phyloP scores from a whole-genome alignment of 2,113 vertebrate species.

The Paradisaea rubra region DNA sequence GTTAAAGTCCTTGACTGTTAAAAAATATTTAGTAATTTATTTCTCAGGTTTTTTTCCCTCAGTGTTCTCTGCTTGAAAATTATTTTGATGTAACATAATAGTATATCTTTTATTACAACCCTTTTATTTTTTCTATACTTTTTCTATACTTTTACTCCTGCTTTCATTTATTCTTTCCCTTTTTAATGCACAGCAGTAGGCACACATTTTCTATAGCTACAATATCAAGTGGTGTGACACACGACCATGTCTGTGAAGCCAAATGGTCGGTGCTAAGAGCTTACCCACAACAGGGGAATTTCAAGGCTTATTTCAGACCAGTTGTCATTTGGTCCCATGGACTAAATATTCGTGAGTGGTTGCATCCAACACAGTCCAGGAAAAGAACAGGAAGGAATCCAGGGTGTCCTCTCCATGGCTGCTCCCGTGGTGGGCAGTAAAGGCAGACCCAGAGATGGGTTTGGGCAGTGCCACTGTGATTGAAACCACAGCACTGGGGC shows the following conservation, averaged over 20 bases:
- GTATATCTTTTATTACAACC: not conserved
- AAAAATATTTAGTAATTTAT: not conserved
- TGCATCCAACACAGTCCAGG: not conserved
- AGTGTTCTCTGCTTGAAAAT: not conserved
- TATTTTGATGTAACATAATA: not conserved
- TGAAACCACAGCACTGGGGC: not conserved
- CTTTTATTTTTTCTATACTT: not conserved
- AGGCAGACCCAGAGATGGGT: not conserved
- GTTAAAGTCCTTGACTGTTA: not conserved
- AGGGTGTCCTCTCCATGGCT: not conserved
- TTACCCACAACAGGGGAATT: not conserved
- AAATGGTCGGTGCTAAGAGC: not conserved
- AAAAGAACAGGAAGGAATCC: not conserved
- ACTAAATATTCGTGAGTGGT: not conserved
- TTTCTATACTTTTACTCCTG: not conserved
- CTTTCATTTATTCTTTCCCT: not conserved
- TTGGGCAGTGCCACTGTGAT: not conserved
- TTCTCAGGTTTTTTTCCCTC: not conserved
- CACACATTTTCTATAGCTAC: not conserved
- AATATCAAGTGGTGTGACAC: not conserved
- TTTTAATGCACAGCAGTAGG: not conserved
- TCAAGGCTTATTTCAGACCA: not conserved
- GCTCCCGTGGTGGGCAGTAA: not conserved
- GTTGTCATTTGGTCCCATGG: not conserved
- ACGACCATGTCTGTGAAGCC: rapidly evolving